Conservation (phyloP, 2,797 vertebrate species). For the Microtus obscurus region DNA sequence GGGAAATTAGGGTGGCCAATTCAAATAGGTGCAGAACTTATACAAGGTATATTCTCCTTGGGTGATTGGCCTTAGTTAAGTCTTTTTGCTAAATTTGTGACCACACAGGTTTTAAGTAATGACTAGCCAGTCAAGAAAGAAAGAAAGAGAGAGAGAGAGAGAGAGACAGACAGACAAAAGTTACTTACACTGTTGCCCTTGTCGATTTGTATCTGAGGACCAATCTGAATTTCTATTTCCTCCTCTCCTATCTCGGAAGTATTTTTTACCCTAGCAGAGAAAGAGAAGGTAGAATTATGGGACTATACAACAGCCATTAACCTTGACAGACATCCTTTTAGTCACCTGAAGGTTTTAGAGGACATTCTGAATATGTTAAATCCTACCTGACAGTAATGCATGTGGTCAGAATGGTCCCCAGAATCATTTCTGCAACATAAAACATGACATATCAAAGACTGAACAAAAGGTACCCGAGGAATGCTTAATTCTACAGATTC, state of each 20-base stretch:
- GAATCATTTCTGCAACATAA: conserved; percentile 88
- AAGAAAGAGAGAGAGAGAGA: background rate
- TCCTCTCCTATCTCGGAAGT: conserved; percentile 88
- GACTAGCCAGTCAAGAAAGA: background rate
- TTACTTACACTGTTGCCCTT: conserved; percentile 82
- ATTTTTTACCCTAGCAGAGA: conserved; percentile 88
- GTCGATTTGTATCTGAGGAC: conserved; percentile 80
- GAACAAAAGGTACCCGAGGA: conserved; percentile 6
- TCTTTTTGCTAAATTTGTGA: conserved; percentile 16
- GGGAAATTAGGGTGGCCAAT: background rate
- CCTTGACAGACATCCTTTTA: conserved; percentile 10
- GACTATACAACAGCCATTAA: conserved; percentile 41
- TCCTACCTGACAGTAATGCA: conserved; percentile 88
- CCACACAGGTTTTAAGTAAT: conserved; percentile 34
- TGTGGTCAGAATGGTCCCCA: conserved; percentile 87
- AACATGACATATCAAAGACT: conserved; percentile 53
- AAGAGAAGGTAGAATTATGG: conserved; percentile 80
- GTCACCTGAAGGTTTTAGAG: conserved; percentile 27
- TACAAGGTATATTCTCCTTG: background rate
- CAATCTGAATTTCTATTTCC: conserved; percentile 86
- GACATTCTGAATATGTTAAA: background rate
- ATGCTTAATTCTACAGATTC: background rate
- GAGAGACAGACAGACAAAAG: background rate
- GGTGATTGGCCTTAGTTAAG: background rate
- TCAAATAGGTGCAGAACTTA: background rate